These are phyloP conservation scores for Halictus rubicundus DNA, from an alignment of 1,140 invertebrate species.

Conservation along the genomic window DNA sequence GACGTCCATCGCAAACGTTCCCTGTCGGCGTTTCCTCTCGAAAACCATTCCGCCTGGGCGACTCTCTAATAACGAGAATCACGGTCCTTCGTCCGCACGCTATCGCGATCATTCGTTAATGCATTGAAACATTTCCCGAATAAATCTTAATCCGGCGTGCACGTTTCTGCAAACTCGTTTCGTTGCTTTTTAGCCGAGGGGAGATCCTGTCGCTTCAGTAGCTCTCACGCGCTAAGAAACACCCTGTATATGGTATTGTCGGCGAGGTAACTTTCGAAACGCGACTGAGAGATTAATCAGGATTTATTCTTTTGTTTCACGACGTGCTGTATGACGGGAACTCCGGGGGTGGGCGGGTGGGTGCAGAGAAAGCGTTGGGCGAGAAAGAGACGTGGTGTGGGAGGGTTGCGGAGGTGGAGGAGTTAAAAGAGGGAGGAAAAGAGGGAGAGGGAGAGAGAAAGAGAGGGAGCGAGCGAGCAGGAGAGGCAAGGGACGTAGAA, in stretches of 20 bases:
- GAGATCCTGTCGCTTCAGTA: neutral
- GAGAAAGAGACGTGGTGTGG: conserved; percentile 7
- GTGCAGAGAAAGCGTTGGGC: conserved; percentile 16
- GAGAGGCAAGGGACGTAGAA: conserved; percentile 29
- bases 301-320: conserved; percentile 79
- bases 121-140: neutral
- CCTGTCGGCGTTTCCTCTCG: no score
- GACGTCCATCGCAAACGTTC: no score
- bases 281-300: conserved; percentile 78
- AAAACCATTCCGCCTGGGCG: no score
- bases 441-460: neutral
- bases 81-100: no score
- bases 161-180: neutral
- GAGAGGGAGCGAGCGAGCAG: neutral
- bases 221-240: conserved; percentile 12
- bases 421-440: neutral
- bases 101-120: neutral
- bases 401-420: neutral
- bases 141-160: no score
- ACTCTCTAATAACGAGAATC: no score
- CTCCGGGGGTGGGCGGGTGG: neutral
- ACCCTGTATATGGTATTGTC: conserved; percentile 37
- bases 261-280: conserved; percentile 66
- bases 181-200: neutral
- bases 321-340: conserved; percentile 54